Evolutionary conservation across 2,113 vertebrate genomes (phyloP).

Genomic region (Furnarius figulus): DNA sequence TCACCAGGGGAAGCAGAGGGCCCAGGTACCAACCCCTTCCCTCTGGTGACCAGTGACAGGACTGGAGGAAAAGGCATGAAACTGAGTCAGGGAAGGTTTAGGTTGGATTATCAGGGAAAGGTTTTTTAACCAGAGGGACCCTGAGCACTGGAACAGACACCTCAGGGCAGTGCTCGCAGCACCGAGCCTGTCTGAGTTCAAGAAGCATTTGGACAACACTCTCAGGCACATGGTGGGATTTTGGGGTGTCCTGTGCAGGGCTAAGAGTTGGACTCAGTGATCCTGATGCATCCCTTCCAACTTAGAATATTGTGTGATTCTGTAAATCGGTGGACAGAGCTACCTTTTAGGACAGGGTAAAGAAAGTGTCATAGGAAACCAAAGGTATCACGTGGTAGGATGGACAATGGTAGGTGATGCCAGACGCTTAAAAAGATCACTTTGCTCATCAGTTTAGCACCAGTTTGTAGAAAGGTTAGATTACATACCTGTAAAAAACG

Average conservation of each 20-base stretch:
- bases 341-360: not conserved
- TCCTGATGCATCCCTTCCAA: not conserved
- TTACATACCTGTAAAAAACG: not conserved
- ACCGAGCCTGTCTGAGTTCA: not conserved
- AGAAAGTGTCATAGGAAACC: not conserved
- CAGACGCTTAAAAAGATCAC: not conserved
- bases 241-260: not conserved
- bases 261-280: fast-evolving
- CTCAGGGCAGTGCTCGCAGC: not conserved
- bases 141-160: not conserved
- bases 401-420: not conserved
- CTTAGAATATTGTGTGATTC: too few species aligned
- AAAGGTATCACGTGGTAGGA: not conserved
- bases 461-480: not conserved
- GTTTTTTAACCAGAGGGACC: not conserved
- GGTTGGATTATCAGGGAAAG: fast-evolving
- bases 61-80: not conserved
- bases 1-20: not conserved
- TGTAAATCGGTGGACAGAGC: not conserved
- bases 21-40: not conserved
- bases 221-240: not conserved
- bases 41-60: not conserved
- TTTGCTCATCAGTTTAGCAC: not conserved
- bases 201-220: fast-evolving
- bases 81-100: not conserved